Percentiles rank a stretch among this genome's conserved stretches.
These are phyloP conservation scores for Pantherophis guttatus DNA, from an alignment of 2,113 vertebrate species.

Conservation along the genomic window DNA sequence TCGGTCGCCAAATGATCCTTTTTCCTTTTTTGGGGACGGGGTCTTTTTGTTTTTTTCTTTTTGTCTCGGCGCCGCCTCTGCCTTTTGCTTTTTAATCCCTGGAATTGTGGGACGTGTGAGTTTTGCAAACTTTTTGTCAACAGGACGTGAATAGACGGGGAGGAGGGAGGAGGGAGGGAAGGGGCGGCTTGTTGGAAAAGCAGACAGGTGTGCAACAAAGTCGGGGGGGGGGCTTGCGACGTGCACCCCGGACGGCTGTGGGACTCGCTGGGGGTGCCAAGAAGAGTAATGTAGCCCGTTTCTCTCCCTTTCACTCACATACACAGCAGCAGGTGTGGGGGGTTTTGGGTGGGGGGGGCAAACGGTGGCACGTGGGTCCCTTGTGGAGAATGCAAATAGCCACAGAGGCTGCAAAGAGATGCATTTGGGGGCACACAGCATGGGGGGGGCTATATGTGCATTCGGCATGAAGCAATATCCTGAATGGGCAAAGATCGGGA, in stretches of 20 bases:
- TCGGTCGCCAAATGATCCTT: no score
- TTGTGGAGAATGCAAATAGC: not conserved
- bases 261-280: slow-evolving; percentile 74
- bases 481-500: not conserved
- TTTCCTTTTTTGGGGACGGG: no score
- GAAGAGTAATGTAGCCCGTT: slow-evolving; percentile 78
- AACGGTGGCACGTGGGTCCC: not conserved
- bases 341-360: slow-evolving; percentile 38
- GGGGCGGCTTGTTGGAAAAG: slow-evolving; percentile 47
- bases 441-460: not conserved
- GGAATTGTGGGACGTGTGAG: not conserved
- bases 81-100: not conserved
- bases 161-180: not conserved
- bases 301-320: not conserved
- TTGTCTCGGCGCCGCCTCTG: not conserved
- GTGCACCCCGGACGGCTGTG: slow-evolving; percentile 56
- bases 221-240: slow-evolving; percentile 59
- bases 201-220: slow-evolving; percentile 69
- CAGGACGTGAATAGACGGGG: slow-evolving; percentile 23
- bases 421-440: not conserved
- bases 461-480: not conserved
- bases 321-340: slow-evolving; percentile 65
- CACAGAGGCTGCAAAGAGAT: not conserved
- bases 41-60: no score
- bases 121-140: slow-evolving; percentile 45